Evolutionary conservation across 1,140 invertebrate genomes (phyloP), one percentile per base, ranked within the genome.

Genomic region (Cylas formicarius): DNA sequence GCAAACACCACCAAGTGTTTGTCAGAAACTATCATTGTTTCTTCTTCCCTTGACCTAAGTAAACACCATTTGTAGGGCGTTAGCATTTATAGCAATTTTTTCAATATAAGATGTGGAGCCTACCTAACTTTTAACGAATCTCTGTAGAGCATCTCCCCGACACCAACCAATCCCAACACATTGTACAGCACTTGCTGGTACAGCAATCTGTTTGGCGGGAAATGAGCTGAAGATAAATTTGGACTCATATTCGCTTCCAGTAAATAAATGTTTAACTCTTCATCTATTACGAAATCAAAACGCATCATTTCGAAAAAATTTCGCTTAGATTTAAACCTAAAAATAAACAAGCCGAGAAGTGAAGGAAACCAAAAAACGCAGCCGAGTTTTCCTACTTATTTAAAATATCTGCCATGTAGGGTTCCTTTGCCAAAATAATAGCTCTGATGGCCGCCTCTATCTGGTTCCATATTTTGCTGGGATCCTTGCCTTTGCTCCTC

Each of bases 221-320:
- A 97, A 69, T 98, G 92, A 0, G 82, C 82, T 0, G 92, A 95
- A 0, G 90, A 94, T 16, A 97, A 72, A 72, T 98, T 97, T 0
- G 94, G 95, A 19, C 90, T 95, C 94, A 97, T 97, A 63, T 98
- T 98, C 1, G 90, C 93, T 68, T 97, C 94, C 79, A 97, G 84
- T 2, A 95, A 68, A 57, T 81, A 89, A 2, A 96, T 83, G 32
- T 89, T 86, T 0, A 96, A 60, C 33, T 94, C 68, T 53, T 91
- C 83, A 65, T 97, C 91, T 4, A 97, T 69, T 0, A 93, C 81
- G 65, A 97, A 85, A 67, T 97, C 94, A 60, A 97, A 89, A 32
- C 94, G 74, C 62, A 95, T 83, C 66, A 97, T 72, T 70, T 97
- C 93, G 69, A 97, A 97, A 59, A 94, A 97, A 56, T 91, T 89